A percentile compares a stretch with the other conserved stretches of the same genome.
Evolutionary conservation across 2,888 invertebrate genomes (phyloP).

Genomic region (Stomorhina lunata): DNA sequence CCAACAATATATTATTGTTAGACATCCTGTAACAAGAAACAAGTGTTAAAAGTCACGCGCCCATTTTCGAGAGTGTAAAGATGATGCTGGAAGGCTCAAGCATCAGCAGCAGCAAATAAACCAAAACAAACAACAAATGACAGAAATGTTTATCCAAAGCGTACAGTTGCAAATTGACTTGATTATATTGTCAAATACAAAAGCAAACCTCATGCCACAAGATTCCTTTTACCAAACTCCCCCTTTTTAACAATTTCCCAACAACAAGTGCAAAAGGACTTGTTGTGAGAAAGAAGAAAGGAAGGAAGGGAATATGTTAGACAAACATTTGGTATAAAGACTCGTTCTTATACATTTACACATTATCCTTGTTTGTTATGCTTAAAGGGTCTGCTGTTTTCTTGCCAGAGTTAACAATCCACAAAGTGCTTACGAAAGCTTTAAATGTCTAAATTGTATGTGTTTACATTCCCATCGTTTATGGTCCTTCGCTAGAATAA

Average conservation of each 20-base stretch:
- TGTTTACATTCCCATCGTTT: slow-evolving; percentile 38
- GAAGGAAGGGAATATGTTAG: neutral
- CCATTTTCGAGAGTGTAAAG: slow-evolving; percentile 59
- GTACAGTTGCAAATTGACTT: slow-evolving; percentile 75
- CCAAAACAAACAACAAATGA: slow-evolving; percentile 3
- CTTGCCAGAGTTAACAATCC: slow-evolving; percentile 77
- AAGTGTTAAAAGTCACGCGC: slow-evolving; percentile 79
- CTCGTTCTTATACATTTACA: slow-evolving; percentile 67
- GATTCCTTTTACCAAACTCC: neutral
- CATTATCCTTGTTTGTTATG: slow-evolving; percentile 79
- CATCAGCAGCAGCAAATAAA: slow-evolving; percentile 41
- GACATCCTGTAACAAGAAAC: slow-evolving; percentile 67
- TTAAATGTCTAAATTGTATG: slow-evolving; percentile 22
- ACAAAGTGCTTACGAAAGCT: slow-evolving; percentile 76
- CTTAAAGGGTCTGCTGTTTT: slow-evolving; percentile 77
- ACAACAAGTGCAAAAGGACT: slow-evolving; percentile 59
- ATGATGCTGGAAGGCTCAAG: slow-evolving; percentile 25
- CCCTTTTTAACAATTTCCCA: slow-evolving; percentile 23
- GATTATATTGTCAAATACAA: slow-evolving; percentile 74
- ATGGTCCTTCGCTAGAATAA: slow-evolving; percentile 10
- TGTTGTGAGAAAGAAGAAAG: neutral
- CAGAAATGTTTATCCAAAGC: slow-evolving; percentile 58
- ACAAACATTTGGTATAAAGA: slow-evolving; percentile 24
- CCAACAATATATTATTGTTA: slow-evolving; percentile 33
- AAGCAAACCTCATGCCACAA: slow-evolving; percentile 47